These are phyloP conservation scores for Sorex maritimensis DNA, from an alignment of 2,797 vertebrate species.

Conservation along the genomic window DNA sequence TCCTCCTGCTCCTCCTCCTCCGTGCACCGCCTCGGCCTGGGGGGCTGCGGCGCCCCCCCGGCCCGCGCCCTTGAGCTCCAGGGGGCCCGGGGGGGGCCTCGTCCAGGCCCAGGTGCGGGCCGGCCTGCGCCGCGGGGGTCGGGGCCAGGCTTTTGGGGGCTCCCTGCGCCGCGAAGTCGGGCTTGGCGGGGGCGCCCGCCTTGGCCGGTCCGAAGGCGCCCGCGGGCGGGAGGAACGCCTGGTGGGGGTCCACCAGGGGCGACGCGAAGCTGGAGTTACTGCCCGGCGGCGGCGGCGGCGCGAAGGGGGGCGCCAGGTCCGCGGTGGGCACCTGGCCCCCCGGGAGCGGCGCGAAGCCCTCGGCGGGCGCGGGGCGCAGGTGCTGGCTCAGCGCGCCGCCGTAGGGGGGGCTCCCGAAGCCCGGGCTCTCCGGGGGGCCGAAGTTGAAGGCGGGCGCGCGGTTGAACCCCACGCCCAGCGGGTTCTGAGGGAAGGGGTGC, in stretches of 20 bases:
- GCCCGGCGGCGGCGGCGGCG: slow-evolving; percentile 62
- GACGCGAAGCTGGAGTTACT: too few species aligned
- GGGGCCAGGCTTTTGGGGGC: slow-evolving; percentile 87
- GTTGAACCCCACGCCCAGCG: slow-evolving; percentile 90
- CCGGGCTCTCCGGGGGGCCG: slow-evolving; percentile 89
- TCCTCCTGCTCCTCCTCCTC: too few species aligned
- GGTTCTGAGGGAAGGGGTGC: slow-evolving; percentile 91
- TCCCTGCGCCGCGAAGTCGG: slow-evolving; percentile 88
- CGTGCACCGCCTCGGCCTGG: too few species aligned
- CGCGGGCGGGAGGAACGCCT: slow-evolving; percentile 90
- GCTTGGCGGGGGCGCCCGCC: slow-evolving; percentile 89
- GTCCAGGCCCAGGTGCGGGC: slow-evolving; percentile 89
- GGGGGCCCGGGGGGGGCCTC: slow-evolving; percentile 86
- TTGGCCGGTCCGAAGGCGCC: slow-evolving; percentile 88
- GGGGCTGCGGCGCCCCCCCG: background rate
- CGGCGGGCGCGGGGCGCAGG: slow-evolving; percentile 88
- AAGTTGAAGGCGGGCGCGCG: slow-evolving; percentile 91
- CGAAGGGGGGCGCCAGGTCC: slow-evolving; percentile 89
- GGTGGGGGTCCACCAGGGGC: slow-evolving; percentile 78
- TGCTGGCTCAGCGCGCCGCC: slow-evolving; percentile 87
- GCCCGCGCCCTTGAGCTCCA: slow-evolving; percentile 88
- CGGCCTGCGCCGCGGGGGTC: slow-evolving; percentile 87
- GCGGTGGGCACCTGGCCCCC: slow-evolving; percentile 89
- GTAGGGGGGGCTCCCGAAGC: slow-evolving; percentile 90
- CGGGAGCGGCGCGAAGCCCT: slow-evolving; percentile 89